Percentiles rank a stretch among this genome's conserved stretches.
Conservation (phyloP, 1,140 invertebrate genomes). For the Arion vulgaris region DNA sequence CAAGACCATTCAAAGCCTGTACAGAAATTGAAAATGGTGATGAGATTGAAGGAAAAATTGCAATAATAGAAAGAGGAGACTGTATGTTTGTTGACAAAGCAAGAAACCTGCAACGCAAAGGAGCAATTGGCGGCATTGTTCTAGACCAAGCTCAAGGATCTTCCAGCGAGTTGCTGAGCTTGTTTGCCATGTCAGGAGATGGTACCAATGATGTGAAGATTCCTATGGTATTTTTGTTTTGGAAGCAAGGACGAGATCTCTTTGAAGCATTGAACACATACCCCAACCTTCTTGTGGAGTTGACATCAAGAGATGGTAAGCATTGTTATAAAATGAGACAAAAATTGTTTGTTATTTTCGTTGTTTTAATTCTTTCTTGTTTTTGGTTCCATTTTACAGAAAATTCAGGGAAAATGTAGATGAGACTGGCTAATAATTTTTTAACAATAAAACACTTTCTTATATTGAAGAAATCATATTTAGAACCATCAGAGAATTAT, state of each 20-base stretch:
- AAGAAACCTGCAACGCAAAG: conserved; percentile 82
- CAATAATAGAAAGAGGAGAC: conserved; percentile 87
- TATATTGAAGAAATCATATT: too few species aligned
- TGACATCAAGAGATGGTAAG: conserved; percentile 45
- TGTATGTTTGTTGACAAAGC: conserved; percentile 98
- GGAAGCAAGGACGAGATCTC: conserved; percentile 82
- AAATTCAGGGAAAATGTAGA: too few species aligned
- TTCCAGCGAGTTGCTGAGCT: conserved; percentile 81
- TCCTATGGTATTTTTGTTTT: conserved; percentile 92
- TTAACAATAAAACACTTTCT: too few species aligned
- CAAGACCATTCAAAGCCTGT: conserved; percentile 82
- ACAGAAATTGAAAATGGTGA: conserved; percentile 77
- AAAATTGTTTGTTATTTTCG: too few species aligned
- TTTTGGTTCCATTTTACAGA: too few species aligned
- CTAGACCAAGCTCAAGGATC: conserved; percentile 88
- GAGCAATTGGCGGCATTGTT: conserved; percentile 89
- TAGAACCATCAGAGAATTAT: too few species aligned
- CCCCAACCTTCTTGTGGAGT: conserved; percentile 49
- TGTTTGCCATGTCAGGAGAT: conserved; percentile 98
- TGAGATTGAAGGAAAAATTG: conserved; percentile 83
- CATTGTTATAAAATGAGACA: conserved; percentile 18
- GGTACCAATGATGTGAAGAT: conserved; percentile 90
- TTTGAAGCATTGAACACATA: conserved; percentile 72
- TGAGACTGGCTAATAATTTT: too few species aligned
- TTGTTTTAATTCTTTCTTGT: too few species aligned